These are phyloP conservation scores for Haplochromis burtoni DNA, from an alignment of 2,113 vertebrate species.

Conservation along the genomic window DNA sequence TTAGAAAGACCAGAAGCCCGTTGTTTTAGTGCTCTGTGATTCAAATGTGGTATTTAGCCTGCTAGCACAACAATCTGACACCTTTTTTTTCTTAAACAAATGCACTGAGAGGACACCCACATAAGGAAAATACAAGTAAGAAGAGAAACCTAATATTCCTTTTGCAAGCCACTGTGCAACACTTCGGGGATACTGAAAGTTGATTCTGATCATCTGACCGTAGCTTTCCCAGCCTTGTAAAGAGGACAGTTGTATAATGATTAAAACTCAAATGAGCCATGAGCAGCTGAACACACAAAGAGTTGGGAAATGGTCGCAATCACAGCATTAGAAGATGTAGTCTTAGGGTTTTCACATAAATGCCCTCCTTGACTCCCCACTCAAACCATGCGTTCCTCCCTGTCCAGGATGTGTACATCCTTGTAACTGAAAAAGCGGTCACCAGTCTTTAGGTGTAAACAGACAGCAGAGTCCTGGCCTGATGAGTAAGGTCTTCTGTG, in stretches of 20 bases:
- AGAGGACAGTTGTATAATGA: not conserved
- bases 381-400: not conserved
- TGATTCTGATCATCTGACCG: not conserved
- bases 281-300: not conserved
- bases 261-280: not conserved
- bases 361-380: not conserved
- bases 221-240: not conserved
- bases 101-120: not conserved
- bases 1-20: not conserved
- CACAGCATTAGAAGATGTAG: not conserved
- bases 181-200: not conserved
- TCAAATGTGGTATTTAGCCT: not conserved
- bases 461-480: not conserved
- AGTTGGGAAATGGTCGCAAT: not conserved
- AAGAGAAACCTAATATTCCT: not conserved
- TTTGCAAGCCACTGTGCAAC: not conserved
- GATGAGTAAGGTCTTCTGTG: not conserved
- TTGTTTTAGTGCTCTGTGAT: not conserved
- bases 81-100: not conserved
- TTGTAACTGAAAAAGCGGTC: not conserved
- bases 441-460: not conserved
- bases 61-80: not conserved
- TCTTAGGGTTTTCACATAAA: not conserved
- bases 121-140: not conserved
- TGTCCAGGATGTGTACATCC: not conserved